Conservation (phyloP, 2,113 vertebrate species). For the Collichthys lucidus region DNA sequence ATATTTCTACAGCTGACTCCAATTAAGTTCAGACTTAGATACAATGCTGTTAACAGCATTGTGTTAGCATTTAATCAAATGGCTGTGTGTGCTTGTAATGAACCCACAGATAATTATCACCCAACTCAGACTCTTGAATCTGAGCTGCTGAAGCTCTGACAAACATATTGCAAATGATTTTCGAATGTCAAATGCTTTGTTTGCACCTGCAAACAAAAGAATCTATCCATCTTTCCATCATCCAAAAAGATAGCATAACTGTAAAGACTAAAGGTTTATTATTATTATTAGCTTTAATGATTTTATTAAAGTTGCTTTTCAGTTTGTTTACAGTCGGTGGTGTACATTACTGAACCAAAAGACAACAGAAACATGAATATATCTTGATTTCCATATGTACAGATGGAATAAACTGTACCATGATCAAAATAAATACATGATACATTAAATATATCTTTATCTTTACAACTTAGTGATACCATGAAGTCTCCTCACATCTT, state of each 20-base stretch:
- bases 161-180: not conserved
- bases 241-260: not conserved
- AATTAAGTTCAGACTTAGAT: not conserved
- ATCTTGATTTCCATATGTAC: slow-evolving; percentile 43
- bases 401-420: slow-evolving; percentile 39
- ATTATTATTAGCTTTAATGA: slow-evolving; percentile 36
- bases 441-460: slow-evolving; percentile 33
- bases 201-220: not conserved
- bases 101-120: not conserved
- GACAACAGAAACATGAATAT: slow-evolving; percentile 62
- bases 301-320: slow-evolving; percentile 65
- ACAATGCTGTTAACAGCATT: not conserved
- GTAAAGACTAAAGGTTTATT: not conserved
- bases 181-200: no score
- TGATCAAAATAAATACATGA: slow-evolving; percentile 52
- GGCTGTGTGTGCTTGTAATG: not conserved
- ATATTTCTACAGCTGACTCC: not conserved
- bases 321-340: slow-evolving; percentile 44
- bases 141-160: not conserved
- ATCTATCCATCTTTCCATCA: not conserved
- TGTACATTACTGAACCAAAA: slow-evolving; percentile 55
- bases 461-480: slow-evolving; percentile 32
- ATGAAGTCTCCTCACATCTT: slow-evolving; percentile 19
- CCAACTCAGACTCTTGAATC: not conserved
- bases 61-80: not conserved